phyloP scores from a whole-genome alignment of 2,888 invertebrate genomes.

The Athetis lepigone region DNA sequence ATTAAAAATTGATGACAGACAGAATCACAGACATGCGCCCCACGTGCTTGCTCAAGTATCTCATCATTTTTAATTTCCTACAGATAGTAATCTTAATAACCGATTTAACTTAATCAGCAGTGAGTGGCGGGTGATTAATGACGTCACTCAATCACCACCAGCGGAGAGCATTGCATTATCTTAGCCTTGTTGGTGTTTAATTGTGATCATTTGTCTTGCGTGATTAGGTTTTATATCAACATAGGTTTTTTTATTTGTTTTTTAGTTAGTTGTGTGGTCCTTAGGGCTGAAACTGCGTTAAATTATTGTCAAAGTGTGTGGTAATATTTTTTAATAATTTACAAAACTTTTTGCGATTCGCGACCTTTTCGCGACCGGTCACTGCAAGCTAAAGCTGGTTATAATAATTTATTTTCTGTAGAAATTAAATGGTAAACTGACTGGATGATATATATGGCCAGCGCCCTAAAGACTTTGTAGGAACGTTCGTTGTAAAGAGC shows the following conservation, averaged over 20 bases:
- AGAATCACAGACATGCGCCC: neutral
- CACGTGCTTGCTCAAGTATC: conserved; percentile 19
- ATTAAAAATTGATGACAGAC: neutral
- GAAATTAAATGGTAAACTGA: too few species aligned
- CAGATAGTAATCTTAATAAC: conserved; percentile 48
- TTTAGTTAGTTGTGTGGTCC: conserved; percentile 18
- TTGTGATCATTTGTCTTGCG: conserved; percentile 20
- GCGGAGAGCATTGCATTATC: conserved; percentile 43
- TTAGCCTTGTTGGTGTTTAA: conserved; percentile 38
- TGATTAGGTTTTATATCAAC: conserved; percentile 21
- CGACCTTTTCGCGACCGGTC: too few species aligned
- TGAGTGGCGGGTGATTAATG: conserved; percentile 45
- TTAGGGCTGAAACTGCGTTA: neutral
- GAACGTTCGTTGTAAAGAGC: too few species aligned
- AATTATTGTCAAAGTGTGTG: too few species aligned
- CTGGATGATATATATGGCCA: too few species aligned
- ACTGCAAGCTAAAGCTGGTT: too few species aligned
- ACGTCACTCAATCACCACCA: conserved; percentile 37
- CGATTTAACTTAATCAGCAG: conserved; percentile 45
- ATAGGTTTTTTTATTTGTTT: neutral
- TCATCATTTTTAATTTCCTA: conserved; percentile 32
- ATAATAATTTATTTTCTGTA: too few species aligned
- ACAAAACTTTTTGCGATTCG: too few species aligned
- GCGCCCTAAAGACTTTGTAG: too few species aligned
- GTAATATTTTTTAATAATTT: too few species aligned